Evolutionary conservation across 1,140 invertebrate species (phyloP).

Genomic region (Brachionus calyciflorus): DNA sequence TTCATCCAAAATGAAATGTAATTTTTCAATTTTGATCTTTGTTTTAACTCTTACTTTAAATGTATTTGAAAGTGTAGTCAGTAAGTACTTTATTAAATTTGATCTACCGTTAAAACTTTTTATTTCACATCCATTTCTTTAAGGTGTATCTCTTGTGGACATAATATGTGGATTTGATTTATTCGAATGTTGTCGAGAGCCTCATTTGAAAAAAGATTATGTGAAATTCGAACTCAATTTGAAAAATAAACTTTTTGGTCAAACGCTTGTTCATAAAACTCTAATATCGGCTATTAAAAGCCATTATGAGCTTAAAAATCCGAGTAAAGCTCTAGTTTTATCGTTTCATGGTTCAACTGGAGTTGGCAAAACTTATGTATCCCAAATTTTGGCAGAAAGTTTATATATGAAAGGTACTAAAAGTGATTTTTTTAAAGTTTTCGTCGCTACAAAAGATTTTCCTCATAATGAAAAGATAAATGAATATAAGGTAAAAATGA

Average conservation of each 20-base stretch:
- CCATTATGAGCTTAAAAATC: constrained; percentile 33
- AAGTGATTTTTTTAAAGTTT: constrained; percentile 77
- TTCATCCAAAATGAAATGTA: no score
- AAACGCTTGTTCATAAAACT: constrained; percentile 1
- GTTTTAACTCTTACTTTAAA: no score
- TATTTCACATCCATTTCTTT: no score
- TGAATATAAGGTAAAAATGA: constrained; percentile 63
- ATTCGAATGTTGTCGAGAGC: constrained; percentile 41
- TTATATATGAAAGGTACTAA: constrained; percentile 71
- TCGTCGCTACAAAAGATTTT: constrained; percentile 76
- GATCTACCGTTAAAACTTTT: no score
- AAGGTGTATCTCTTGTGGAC: no score
- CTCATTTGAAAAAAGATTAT: constrained; percentile 17
- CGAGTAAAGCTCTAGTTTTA: constrained; percentile 54
- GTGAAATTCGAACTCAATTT: background rate
- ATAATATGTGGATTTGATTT: no score
- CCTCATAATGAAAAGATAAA: constrained; percentile 60
- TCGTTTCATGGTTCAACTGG: constrained; percentile 61
- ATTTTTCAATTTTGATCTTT: no score
- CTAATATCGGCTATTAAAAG: constrained; percentile 6
- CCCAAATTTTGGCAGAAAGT: constrained; percentile 72
- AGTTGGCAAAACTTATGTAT: constrained; percentile 80
- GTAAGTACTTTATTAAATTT: no score
- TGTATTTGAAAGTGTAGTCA: no score
- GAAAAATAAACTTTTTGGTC: background rate